Evolutionary conservation across 2,797 vertebrate species (phyloP), one percentile per base, ranked within the genome.

Genomic region (Austrolebias charrua): DNA sequence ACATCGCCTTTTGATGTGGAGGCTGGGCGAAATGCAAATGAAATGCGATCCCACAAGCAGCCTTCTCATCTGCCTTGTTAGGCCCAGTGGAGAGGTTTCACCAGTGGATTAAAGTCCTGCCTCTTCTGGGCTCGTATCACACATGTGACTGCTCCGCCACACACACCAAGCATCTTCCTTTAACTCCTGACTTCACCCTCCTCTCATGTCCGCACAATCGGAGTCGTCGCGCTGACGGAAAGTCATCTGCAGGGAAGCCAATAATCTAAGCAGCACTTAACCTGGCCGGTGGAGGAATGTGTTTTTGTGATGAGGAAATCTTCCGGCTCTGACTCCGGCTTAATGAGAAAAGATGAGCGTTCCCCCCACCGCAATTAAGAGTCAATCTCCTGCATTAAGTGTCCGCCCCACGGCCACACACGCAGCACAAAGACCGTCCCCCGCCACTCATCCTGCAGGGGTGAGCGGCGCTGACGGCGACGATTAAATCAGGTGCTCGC

Each of bases 51-150:
- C 86, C 80, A 86, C 91, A 93, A 93, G 91, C 75, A 84, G 80
- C 74, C 85, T 88, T 81, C 88, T 93, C 89, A 87, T 93, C 91
- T 88, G 89, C 88, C 88, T 93, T 78, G 90, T 93, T 93, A 93
- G 89, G 71, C 67, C 64, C 75, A 64, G 66, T 76, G 85, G 81
- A 88, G 80, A 86, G 86, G 85, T 83, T 86, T 83, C 77, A 74
- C 56, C 63, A 70, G 72, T 73, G 61, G 56, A 60, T 73, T 65
- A 67, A 64, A 76, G 83, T 57, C 69, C 63, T 74, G 82, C 80
- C 84, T 82, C 75, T 65, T 63, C 76, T 80, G 78, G 83, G 80
- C 75, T 81, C 45, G 51, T 67, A 76, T 79, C 84, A 73, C 86
- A 86, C 85, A 86, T 88, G 83, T 86, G 85, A 85, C 83, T 81